Percentiles rank a stretch among this genome's conserved stretches.
phyloP scores from a whole-genome alignment of 2,113 vertebrate species.

The Pandion haliaetus region DNA sequence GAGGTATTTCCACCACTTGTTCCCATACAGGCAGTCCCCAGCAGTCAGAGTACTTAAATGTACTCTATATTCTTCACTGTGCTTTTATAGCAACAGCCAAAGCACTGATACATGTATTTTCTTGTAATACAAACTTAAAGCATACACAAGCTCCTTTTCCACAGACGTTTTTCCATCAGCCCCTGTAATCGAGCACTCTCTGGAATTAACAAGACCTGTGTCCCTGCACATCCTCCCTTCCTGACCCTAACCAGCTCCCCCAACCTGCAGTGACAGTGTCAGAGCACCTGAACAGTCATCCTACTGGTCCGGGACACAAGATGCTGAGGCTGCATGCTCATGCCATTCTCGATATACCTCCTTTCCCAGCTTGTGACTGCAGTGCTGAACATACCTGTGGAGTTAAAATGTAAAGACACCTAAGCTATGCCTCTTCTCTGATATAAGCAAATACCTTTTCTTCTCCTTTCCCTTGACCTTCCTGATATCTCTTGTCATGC shows the following conservation, averaged over 20 bases:
- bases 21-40: neutral
- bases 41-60: neutral
- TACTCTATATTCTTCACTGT: neutral
- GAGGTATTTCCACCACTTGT: neutral
- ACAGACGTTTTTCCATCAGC: neutral
- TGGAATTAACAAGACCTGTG: neutral
- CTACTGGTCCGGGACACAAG: neutral
- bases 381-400: neutral
- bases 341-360: neutral
- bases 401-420: neutral
- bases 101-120: neutral
- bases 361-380: neutral
- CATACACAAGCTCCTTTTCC: neutral
- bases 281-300: neutral
- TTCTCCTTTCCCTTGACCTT: neutral
- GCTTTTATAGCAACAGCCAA: neutral
- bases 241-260: neutral
- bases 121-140: neutral
- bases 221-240: neutral
- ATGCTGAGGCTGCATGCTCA: neutral
- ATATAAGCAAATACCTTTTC: neutral
- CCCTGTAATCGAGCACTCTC: neutral
- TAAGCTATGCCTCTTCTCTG: neutral
- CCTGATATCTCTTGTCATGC: neutral
- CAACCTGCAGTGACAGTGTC: neutral